Evolutionary conservation across 2,113 vertebrate genomes (phyloP).

Genomic region (Carassius gibelio): DNA sequence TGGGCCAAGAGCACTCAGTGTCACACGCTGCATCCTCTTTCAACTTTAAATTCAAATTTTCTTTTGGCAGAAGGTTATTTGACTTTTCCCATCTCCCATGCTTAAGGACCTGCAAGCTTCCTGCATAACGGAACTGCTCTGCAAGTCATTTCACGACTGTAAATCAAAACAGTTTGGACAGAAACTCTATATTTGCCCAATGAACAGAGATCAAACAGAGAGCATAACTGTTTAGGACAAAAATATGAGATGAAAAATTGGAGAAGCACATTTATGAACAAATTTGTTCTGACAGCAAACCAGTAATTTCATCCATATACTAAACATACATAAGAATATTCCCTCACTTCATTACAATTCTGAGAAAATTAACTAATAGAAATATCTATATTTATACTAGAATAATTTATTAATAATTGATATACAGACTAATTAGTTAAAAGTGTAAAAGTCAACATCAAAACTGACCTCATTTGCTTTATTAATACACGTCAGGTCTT

Average conservation of each 20-base stretch:
- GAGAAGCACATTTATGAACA: neutral
- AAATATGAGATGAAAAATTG: neutral
- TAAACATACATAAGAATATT: neutral
- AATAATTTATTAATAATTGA: too few relatives aligned
- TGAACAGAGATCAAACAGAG: neutral
- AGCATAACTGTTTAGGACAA: neutral
- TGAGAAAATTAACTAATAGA: neutral
- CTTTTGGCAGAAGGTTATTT: neutral
- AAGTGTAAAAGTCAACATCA: neutral
- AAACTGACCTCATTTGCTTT: neutral
- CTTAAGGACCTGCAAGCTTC: neutral
- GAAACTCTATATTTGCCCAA: neutral
- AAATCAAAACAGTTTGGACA: conserved; percentile 16
- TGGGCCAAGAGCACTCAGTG: conserved; percentile 8
- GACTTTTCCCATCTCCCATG: neutral
- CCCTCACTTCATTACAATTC: neutral
- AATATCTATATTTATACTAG: too few relatives aligned
- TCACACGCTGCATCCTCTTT: neutral
- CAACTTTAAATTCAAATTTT: neutral
- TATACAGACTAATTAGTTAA: neutral
- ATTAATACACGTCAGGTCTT: too few relatives aligned
- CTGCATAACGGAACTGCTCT: neutral
- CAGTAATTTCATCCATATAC: neutral
- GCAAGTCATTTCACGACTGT: conserved; percentile 2
- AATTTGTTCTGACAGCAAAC: neutral